A percentile compares a stretch with the other conserved stretches of the same genome.
Conservation (phyloP, 2,888 invertebrate species). For the Melikaiella ostensackeni region DNA sequence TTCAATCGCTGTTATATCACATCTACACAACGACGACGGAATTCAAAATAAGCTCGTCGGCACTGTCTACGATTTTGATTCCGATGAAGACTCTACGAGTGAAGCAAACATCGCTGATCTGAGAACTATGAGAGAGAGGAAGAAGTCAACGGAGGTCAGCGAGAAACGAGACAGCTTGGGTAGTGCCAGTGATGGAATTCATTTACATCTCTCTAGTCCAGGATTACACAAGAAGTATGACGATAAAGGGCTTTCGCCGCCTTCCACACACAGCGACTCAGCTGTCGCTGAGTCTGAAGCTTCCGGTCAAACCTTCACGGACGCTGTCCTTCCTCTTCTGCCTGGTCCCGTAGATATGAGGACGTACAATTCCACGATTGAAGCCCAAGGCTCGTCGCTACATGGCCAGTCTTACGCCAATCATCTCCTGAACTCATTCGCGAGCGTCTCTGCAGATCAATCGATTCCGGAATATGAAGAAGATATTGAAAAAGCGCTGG, state of each 20-base stretch:
- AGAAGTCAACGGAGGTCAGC: slow-evolving; percentile 78
- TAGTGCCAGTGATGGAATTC: slow-evolving; percentile 53
- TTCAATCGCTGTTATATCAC: slow-evolving; percentile 28
- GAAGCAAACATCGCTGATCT: slow-evolving; percentile 87
- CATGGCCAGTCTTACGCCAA: slow-evolving; percentile 82
- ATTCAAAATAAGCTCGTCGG: slow-evolving; percentile 90
- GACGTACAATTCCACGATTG: slow-evolving; percentile 85
- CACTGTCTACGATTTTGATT: slow-evolving; percentile 92
- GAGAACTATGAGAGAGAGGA: slow-evolving; percentile 87
- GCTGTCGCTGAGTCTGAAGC: slow-evolving; percentile 60
- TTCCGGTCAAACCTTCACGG: slow-evolving; percentile 77
- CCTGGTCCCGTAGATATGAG: slow-evolving; percentile 95
- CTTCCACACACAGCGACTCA: slow-evolving; percentile 59
- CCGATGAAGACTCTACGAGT: slow-evolving; percentile 88
- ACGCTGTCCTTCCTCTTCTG: slow-evolving; percentile 85
- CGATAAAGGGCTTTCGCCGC: slow-evolving; percentile 69
- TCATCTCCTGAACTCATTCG: slow-evolving; percentile 82
- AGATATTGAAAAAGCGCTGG: slow-evolving; percentile 86
- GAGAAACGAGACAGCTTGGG: slow-evolving; percentile 60
- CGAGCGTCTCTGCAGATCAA: slow-evolving; percentile 85
- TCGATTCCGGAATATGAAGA: slow-evolving; percentile 87
- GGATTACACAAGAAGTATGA: slow-evolving; percentile 48
- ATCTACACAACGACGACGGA: slow-evolving; percentile 81
- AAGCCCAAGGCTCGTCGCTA: slow-evolving; percentile 79
- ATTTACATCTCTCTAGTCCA: slow-evolving; percentile 55